Base-by-base conservation (phyloP, 2,113 vertebrate species). In the Podarcis muralis region DNA sequence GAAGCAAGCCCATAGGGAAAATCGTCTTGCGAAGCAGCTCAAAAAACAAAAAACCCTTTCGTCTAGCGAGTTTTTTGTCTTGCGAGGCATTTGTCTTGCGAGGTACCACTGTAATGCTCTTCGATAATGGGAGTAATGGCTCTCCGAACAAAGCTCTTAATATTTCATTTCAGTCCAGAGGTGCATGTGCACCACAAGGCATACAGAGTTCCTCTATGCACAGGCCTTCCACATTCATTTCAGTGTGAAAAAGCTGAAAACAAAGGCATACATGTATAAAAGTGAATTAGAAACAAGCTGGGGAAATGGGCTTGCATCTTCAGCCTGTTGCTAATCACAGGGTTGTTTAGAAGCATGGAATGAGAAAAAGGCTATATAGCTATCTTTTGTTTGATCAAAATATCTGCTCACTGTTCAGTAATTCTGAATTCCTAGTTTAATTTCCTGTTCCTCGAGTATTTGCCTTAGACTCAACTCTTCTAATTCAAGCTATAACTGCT, bases 401-500 rank as follows among this genome's bases (percentile, higher is more conserved):
- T 77, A 43, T 6, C 32, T 91, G 87, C 9, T 59, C 13, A 78
- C 22, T 86, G 32, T 18, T 65, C 0, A 0, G 5, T 65, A 23
- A 15, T 35, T 87, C 53, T 66, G 53, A 11, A n/a, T 87, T 90
- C 37, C 23, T 93, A 69, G 8, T 0, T 0, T 87, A 53, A 57
- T 20, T 1, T 94, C 77, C 84, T 89, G 85, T 88, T 23, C 32
- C 65, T 94, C 91, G 86, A 48, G 18, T 77, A 20, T 74, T 82
- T 53, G 3, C 43, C 35, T 48, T 7, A 88, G 22, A 1, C 7
- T 35, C 53, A 81, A 77, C 78, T 78, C 35, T 74, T 18, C n/a
- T 72, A 65, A 57, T 86, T 72, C 79, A 75, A 88, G 83, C 87
- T 85, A 90, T 68, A 80, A 57, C 90, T 80, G 90, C 92, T 93